Evolutionary conservation across 2,888 invertebrate species (phyloP), one percentile per base, ranked within the genome.

Genomic region (Temnothorax rugatulus): DNA sequence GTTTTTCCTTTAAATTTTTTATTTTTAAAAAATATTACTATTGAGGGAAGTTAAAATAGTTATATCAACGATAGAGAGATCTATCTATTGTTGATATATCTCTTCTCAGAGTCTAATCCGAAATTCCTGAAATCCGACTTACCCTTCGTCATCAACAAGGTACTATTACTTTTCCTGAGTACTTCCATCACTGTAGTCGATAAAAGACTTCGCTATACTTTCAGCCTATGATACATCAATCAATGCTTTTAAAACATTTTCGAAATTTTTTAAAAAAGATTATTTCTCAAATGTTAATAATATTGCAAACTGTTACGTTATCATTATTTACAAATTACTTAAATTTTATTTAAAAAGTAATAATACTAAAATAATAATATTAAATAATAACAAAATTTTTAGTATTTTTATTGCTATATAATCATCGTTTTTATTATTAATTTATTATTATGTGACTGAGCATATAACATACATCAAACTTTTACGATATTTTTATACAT

Each of bases 391-490:
- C 8, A 52, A 9, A 34, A 34, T 29, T 41, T n/a, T 59, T 13
- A 15, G n/a, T 52, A 66, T 71, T 71, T 54, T 85, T 71, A 34
- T 47, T 47, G 29, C 13, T 63, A 63, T 18, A 61, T 18, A 61
- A 34, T 77, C n/a, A 34, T 82, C 57, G 8, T 25, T 13, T 86
- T 86, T 89, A 89, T 89, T 73, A 86, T 66, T 11, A 87, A 63
- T 11, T 89, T 73, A 86, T 66, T 9, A 87, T 66, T 9, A 41
- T 83, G 44, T 84, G 64, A 84, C 75, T 86, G 87, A 87, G 63
- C 83, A 79, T 75, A 63, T 85, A 57, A 25, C 59, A 66, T 59
- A 64, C 38, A 85, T 83, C 68, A 29, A 54, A 59, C 8, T 59
- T 59, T 68, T 59, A 11, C 47, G 9, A 68, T 44, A 50, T 84